phyloP scores from a whole-genome alignment of 2,797 vertebrate species.

The Melanogrammus aeglefinus region DNA sequence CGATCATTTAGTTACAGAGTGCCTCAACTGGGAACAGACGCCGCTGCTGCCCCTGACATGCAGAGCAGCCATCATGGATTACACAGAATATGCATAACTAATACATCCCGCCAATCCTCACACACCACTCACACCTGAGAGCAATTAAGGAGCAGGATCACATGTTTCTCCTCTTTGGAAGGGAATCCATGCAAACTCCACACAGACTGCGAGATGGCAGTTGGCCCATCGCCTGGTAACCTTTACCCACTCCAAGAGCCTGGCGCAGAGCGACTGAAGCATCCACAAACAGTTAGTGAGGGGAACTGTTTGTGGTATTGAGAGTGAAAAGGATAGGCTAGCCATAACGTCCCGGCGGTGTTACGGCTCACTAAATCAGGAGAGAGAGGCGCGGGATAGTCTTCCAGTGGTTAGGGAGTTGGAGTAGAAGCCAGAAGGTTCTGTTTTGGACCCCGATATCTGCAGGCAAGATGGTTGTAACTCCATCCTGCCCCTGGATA shows the following conservation, averaged over 20 bases:
- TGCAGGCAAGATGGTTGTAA: not conserved
- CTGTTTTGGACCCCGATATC: not conserved
- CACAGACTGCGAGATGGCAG: not conserved
- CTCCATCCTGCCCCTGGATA: not conserved
- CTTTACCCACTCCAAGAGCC: not conserved
- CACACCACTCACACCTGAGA: not conserved
- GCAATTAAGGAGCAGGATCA: not conserved
- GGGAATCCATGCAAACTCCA: conserved; percentile 3
- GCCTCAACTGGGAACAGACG: not conserved
- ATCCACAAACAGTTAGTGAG: not conserved
- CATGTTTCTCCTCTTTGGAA: not conserved
- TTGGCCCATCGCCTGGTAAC: not conserved
- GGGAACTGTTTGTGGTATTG: not conserved
- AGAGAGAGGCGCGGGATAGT: not conserved
- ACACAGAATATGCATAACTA: not conserved
- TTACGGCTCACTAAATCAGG: not conserved
- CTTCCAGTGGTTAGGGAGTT: not conserved
- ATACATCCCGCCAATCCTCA: not conserved
- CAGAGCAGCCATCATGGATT: not conserved
- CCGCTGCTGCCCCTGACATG: not conserved
- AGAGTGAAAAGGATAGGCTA: not conserved
- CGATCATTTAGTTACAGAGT: not conserved
- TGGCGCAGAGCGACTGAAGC: not conserved
- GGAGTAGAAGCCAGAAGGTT: not conserved
- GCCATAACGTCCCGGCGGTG: not conserved